Percentiles rank a stretch among this genome's conserved stretches.
These are phyloP conservation scores for Jaculus jaculus DNA, from an alignment of 2,113 vertebrate species.

Conservation along the genomic window DNA sequence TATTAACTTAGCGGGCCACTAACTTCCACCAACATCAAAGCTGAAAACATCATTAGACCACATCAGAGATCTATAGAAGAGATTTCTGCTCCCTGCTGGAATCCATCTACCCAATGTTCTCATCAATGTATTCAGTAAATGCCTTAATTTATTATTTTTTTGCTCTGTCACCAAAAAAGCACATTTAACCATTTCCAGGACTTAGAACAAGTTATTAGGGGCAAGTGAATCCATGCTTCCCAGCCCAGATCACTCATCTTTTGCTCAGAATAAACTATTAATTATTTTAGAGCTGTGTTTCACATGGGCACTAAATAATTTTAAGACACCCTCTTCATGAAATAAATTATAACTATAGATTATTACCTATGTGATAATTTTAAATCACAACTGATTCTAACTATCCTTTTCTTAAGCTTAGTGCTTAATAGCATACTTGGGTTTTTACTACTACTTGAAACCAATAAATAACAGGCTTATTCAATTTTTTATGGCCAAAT, in stretches of 20 bases:
- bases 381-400: not conserved
- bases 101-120: not conserved
- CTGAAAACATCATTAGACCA: not conserved
- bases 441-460: constrained; percentile 15
- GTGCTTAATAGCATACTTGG: constrained; percentile 15
- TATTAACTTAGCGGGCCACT: not conserved
- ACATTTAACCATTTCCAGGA: not conserved
- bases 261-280: not conserved
- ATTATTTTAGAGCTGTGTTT: not conserved
- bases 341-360: not conserved
- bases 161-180: not conserved
- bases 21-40: not conserved
- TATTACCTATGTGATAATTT: not conserved
- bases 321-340: not conserved
- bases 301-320: not conserved
- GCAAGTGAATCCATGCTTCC: not conserved
- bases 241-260: not conserved
- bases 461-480: not conserved
- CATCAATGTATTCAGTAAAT: not conserved
- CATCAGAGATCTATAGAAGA: not conserved
- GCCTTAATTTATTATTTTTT: not conserved
- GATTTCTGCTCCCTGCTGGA: not conserved
- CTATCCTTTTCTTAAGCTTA: not conserved
- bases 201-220: not conserved
- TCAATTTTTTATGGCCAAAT: constrained; percentile 31